phyloP scores from a whole-genome alignment of 2,113 vertebrate genomes.

The Podarcis cretensis region DNA sequence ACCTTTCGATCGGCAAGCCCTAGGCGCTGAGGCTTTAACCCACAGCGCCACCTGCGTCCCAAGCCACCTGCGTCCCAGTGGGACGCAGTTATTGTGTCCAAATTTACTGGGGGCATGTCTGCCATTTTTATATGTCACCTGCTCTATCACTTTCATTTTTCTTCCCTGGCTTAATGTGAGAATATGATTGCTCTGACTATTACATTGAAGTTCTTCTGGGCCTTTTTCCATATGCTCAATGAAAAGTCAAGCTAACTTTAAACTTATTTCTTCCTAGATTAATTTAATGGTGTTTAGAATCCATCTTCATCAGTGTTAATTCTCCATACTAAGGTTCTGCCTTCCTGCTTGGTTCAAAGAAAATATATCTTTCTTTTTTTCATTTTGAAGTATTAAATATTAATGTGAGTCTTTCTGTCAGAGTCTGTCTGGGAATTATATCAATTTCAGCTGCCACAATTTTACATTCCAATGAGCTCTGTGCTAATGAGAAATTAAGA shows the following conservation, averaged over 20 bases:
- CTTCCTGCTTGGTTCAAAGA: background rate
- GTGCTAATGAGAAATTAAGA: rapidly evolving
- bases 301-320: conserved; percentile 11
- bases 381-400: background rate
- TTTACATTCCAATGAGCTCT: background rate
- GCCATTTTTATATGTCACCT: too few relatives aligned
- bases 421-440: background rate
- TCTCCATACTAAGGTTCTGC: background rate
- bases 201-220: background rate
- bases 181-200: background rate
- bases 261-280: background rate
- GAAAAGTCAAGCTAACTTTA: background rate
- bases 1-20: too few relatives aligned
- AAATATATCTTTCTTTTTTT: conserved; percentile 16
- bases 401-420: background rate
- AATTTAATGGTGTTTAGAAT: background rate
- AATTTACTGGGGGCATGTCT: too few relatives aligned
- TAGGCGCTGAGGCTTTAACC: too few relatives aligned
- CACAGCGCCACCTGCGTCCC: too few relatives aligned
- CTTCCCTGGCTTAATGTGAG: background rate
- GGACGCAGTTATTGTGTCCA: too few relatives aligned
- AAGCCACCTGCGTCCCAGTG: too few relatives aligned
- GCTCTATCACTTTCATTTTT: background rate
- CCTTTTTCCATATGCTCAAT: background rate
- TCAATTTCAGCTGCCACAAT: background rate